phyloP scores from a whole-genome alignment of 1,140 invertebrate genomes.

The Cephus cinctus region DNA sequence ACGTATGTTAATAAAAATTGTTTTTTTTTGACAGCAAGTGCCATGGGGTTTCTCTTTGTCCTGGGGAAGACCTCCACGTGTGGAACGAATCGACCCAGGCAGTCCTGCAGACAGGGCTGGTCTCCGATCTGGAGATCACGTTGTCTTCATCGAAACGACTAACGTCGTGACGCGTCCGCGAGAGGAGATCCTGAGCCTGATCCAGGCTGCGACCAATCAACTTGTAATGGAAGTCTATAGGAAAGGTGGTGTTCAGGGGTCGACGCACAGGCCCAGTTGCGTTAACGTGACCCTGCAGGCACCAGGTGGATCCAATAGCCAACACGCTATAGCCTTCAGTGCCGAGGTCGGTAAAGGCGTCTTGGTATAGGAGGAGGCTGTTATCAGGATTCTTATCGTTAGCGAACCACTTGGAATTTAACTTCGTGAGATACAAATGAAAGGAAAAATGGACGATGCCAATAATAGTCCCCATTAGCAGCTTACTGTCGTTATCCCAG shows the following conservation, averaged over 20 bases:
- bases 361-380: slow-evolving; percentile 47
- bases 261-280: slow-evolving; percentile 38
- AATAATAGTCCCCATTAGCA: too few species aligned
- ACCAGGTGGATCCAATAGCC: slow-evolving; percentile 25
- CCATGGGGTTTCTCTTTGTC: slow-evolving; percentile 78
- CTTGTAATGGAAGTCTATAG: slow-evolving; percentile 78
- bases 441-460: too few species aligned
- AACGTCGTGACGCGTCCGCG: slow-evolving; percentile 81
- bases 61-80: slow-evolving; percentile 85
- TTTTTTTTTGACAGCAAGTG: slow-evolving; percentile 28
- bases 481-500: too few species aligned
- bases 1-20: not conserved
- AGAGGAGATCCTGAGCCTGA: slow-evolving; percentile 77
- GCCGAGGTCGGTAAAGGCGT: slow-evolving; percentile 77
- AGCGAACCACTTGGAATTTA: too few species aligned
- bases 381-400: too few species aligned
- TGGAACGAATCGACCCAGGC: slow-evolving; percentile 81
- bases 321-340: slow-evolving; percentile 80
- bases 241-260: slow-evolving; percentile 41
- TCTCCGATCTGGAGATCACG: slow-evolving; percentile 77
- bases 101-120: slow-evolving; percentile 79
- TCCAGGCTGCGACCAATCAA: slow-evolving; percentile 72
- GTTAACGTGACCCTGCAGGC: slow-evolving; percentile 42
- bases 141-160: slow-evolving; percentile 82
- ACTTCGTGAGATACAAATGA: too few species aligned